Base-by-base conservation (phyloP, 2,888 invertebrate genomes). In the Seira ritae region DNA sequence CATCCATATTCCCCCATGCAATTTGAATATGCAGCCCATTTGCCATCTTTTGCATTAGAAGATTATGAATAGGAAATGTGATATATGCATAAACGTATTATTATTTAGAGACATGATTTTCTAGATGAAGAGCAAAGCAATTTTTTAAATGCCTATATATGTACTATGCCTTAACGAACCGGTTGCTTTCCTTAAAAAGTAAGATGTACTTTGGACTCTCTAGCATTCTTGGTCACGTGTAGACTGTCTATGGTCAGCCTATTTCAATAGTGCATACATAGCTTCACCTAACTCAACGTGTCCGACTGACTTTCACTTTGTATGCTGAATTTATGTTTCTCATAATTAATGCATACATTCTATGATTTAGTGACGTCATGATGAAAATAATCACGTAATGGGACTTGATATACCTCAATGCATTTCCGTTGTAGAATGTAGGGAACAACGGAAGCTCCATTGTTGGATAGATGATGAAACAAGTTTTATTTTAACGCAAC, bases 401-500 rank as follows among this genome's bases (percentile, higher is more conserved):
- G 22, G 10, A 62, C 22, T 62, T 31, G 31, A 2, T 31, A 31
- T 62, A 62, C 2, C 3, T 62, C 2, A 23, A 72, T 42, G 17
- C 42, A 8, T 46, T 71, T 20, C 37, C 24, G 23, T 55, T 23
- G 50, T 19, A n/a, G 10, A 60, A n/a, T 60, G 24, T n/a, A 24
- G 15, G 3, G 50, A 50, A 50, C 50, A 50, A 62, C 4, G 22
- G 19, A 50, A 1, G 60, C 17, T 15, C 8, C n/a, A 12, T 37
- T 22, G 42, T 17, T 50, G 50, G 22, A 69, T 67, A 31, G 31
- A 72, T 70, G 75, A 72, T 75, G 71, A 76, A 80, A 84, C 80
- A 69, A 69, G 76, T 84, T 80, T 75, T 75, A 42, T 71, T 80
- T 67, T 80, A 69, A 84, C 68, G 68, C 2, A 46, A 62, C 76